Evolutionary conservation across 2,797 vertebrate genomes (phyloP), one percentile per base, ranked within the genome.

Genomic region (Mareca strepera): DNA sequence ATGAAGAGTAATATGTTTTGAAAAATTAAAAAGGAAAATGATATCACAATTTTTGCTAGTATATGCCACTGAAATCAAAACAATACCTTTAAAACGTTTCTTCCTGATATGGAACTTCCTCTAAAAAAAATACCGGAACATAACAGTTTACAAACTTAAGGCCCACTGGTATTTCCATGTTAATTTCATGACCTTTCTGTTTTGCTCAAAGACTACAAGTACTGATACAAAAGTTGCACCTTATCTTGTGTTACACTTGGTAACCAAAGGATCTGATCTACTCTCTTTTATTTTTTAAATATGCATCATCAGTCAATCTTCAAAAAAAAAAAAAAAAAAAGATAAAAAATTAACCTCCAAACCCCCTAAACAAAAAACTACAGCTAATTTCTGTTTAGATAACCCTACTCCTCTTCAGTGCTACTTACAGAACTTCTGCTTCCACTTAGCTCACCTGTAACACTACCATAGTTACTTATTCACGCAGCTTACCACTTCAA

Each of bases 401-500:
- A 66, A 76, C 16, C 6, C 0, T 5, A 86, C 41, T 6, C 12
- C 7, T 5, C 69, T 58, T 46, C 17, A 8, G 26, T 55, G 55
- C 20, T 68, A 77, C 68, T 58, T 53, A n/a, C 21, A 50, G 23
- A 82, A 88, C 63, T 41, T 48, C 5, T 84, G 43, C 60, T 83
- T 73, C 56, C 33, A 41, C 59, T 73, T 52, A 86, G 16, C 35
- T 91, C 62, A 83, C 72, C 29, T 77, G 44, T 60, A 92, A 83
- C 31, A 22, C 66, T 70, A 59, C 43, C 44, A 28, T 3, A 37
- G 81, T 33, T 55, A 80, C 55, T 84, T 80, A 94, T 59, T 92
- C 73, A 81, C 91, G 66, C 33, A 88, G 63, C 52, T 86, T 82
- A 70, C 70, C 82, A 90, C 93, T 96, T 96, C 94, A 95, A 94